phyloP scores from a whole-genome alignment of 2,888 invertebrate genomes.

The Drosophila nr. fundita region DNA sequence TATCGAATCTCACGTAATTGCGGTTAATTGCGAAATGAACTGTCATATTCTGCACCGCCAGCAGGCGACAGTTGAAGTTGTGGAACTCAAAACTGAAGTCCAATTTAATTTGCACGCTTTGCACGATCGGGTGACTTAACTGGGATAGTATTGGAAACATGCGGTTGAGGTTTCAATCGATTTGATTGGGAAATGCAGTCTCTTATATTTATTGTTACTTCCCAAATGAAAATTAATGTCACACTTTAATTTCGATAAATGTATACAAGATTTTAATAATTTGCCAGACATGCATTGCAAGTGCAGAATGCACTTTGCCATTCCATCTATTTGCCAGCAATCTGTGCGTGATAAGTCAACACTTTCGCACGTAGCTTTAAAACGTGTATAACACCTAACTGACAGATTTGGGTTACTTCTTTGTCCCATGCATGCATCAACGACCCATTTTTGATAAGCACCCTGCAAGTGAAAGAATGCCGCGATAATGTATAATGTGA shows the following conservation, averaged over 20 bases:
- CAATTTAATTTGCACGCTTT: slow-evolving; percentile 24
- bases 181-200: not conserved
- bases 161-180: slow-evolving; percentile 7
- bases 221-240: not conserved
- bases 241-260: not conserved
- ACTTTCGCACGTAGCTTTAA: slow-evolving; percentile 42
- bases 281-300: not conserved
- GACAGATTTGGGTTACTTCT: slow-evolving; percentile 73
- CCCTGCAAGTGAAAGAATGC: slow-evolving; percentile 24
- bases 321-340: slow-evolving; percentile 9
- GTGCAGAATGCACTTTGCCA: slow-evolving; percentile 27
- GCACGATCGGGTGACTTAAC: slow-evolving; percentile 33
- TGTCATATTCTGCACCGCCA: slow-evolving; percentile 24
- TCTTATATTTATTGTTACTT: not conserved
- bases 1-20: slow-evolving; percentile 64
- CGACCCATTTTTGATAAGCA: slow-evolving; percentile 67
- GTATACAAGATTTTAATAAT: not conserved
- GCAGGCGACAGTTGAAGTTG: slow-evolving; percentile 4
- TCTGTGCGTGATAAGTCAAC: slow-evolving; percentile 32
- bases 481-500: slow-evolving; percentile 41
- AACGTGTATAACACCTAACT: slow-evolving; percentile 37
- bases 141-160: not conserved
- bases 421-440: slow-evolving; percentile 52
- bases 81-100: slow-evolving; percentile 18
- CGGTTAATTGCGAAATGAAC: slow-evolving; percentile 67